Evolutionary conservation across 2,113 vertebrate genomes (phyloP).

Genomic region (Scomber colias): DNA sequence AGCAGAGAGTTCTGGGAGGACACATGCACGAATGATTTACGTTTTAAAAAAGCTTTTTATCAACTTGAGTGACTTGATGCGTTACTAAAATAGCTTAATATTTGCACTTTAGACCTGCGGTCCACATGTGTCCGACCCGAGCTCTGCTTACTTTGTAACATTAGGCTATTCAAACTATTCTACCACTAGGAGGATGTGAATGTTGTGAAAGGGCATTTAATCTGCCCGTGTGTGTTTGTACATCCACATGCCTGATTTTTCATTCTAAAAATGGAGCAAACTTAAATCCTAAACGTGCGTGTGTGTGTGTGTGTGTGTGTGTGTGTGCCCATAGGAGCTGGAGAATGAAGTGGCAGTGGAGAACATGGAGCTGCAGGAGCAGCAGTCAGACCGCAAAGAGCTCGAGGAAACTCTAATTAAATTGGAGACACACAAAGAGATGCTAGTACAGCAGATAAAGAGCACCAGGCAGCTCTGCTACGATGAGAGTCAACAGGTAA

Average conservation of each 20-base stretch:
- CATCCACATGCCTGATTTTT: not conserved
- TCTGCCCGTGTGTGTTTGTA: not conserved
- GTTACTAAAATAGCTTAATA: too few species aligned
- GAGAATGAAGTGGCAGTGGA: constrained; percentile 93
- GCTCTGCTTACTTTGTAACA: too few species aligned
- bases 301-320: constrained; percentile 13
- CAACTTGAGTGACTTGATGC: too few species aligned
- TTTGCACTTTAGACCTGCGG: too few species aligned
- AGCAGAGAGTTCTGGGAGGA: too few species aligned
- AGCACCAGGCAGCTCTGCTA: constrained; percentile 90
- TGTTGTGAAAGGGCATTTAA: not conserved
- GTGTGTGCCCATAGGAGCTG: constrained; percentile 86
- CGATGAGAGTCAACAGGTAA: constrained; percentile 92
- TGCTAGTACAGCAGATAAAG: constrained; percentile 90
- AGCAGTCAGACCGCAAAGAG: constrained; percentile 90
- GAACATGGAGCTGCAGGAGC: constrained; percentile 90
- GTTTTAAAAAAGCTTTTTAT: too few species aligned
- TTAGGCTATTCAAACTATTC: not conserved
- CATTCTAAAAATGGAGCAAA: not conserved
- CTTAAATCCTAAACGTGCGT: not conserved
- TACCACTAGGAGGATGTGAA: not conserved
- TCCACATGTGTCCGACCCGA: too few species aligned
- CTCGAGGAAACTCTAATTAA: constrained; percentile 90
- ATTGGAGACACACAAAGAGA: constrained; percentile 91
- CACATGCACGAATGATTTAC: too few species aligned